phyloP scores from a whole-genome alignment of 2,113 vertebrate genomes.

The Formicarius rufipectus region DNA sequence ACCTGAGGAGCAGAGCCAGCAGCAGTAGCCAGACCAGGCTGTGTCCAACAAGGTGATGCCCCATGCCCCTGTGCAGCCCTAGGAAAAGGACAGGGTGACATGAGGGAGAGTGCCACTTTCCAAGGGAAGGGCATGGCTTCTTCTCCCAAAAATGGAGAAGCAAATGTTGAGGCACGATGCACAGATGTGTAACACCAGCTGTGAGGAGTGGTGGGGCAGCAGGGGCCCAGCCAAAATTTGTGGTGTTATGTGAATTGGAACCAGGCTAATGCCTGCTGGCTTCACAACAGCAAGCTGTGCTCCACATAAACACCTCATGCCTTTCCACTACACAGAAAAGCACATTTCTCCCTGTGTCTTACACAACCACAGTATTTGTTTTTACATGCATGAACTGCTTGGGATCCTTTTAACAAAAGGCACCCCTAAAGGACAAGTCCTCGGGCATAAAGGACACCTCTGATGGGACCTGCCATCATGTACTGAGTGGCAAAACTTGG shows the following conservation, averaged over 20 bases:
- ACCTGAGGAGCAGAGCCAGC: neutral
- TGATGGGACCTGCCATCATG: neutral
- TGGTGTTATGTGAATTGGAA: rapidly evolving
- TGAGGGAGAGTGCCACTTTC: neutral
- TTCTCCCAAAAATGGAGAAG: neutral
- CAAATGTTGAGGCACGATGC: rapidly evolving
- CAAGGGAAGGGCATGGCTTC: neutral
- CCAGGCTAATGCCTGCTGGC: rapidly evolving
- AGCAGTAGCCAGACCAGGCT: neutral
- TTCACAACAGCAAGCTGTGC: neutral
- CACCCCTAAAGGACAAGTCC: neutral
- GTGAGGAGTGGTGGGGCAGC: neutral
- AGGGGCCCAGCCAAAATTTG: neutral
- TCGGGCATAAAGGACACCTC: neutral
- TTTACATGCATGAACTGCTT: rapidly evolving
- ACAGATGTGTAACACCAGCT: neutral
- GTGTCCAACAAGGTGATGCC: neutral
- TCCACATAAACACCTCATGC: neutral
- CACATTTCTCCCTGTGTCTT: neutral
- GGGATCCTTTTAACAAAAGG: neutral
- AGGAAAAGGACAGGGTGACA: neutral
- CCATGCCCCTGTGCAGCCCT: rapidly evolving
- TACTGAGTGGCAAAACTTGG: neutral
- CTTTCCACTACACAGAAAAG: neutral
- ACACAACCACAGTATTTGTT: neutral